Evolutionary conservation across 2,888 invertebrate genomes (phyloP), one percentile per base, ranked within the genome.

Genomic region (Coelinius sp.): DNA sequence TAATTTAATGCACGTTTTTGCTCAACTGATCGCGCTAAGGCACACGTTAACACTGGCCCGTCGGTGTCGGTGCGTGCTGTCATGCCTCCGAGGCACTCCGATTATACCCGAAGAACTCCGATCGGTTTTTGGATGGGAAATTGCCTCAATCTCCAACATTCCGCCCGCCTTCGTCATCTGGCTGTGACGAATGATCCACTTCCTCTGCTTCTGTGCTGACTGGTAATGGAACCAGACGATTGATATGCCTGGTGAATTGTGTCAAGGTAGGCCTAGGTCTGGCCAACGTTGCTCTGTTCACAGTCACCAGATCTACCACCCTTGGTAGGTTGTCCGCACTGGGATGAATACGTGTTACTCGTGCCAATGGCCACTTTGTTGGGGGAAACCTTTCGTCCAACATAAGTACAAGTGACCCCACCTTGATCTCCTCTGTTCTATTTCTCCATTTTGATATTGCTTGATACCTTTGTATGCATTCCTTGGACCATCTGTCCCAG

Each of bases 111-210:
- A n/a, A n/a, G n/a, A n/a, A n/a, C n/a, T n/a, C n/a, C n/a, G n/a
- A n/a, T n/a, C n/a, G n/a, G n/a, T n/a, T n/a, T n/a, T n/a, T n/a
- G n/a, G n/a, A n/a, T n/a, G n/a, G n/a, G n/a, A n/a, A n/a, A n/a
- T n/a, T n/a, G 14, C 46, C 17, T 2, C n/a, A 31, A 14, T 44
- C 35, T 67, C 62, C 49, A 27, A 12, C 25, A 53, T 27, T 53
- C 2, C 20, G 31, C 22, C 12, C 25, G 31, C 67, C 59, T 20
- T 24, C 20, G 65, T 67, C 62, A 52, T 27, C 77, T 70, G 74
- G 73, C 74, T 76, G 79, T 78, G 64, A 70, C 46, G 68, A 77
- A 62, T 66, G 62, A 31, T 65, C 27, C 67, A 49, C 64, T 44
- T 41, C 70, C 68, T 38, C 38, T 10, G 5, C 38, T 10, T 38